These are phyloP conservation scores for Metopolophium dirhodum DNA, from an alignment of 1,140 invertebrate species.

Conservation along the genomic window DNA sequence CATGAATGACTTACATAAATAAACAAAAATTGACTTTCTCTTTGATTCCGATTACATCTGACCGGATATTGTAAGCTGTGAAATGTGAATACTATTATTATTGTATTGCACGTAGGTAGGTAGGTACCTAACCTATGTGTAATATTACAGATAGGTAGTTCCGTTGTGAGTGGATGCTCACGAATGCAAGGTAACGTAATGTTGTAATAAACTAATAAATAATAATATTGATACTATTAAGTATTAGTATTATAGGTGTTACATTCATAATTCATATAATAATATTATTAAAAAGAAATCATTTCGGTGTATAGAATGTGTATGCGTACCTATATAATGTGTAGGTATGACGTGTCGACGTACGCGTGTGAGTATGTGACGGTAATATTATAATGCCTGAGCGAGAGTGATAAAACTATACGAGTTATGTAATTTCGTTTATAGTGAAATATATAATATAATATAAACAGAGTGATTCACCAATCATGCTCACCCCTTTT, in stretches of 20 bases:
- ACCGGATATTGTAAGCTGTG: neutral
- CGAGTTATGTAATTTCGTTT: neutral
- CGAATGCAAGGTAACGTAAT: too few relatives aligned
- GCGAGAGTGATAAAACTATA: neutral
- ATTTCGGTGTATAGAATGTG: neutral
- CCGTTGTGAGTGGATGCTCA: too few relatives aligned
- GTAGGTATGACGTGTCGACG: too few relatives aligned
- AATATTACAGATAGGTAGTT: too few relatives aligned
- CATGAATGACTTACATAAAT: slow-evolving; percentile 16
- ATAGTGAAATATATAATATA: too few relatives aligned
- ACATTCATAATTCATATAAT: too few relatives aligned
- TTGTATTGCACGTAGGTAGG: neutral
- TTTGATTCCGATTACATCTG: slow-evolving; percentile 31
- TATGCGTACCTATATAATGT: too few relatives aligned
- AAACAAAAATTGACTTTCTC: slow-evolving; percentile 4
- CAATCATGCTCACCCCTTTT: neutral
- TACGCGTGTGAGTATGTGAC: neutral
- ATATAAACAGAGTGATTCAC: too few relatives aligned
- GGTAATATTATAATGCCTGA: neutral
- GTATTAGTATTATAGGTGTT: too few relatives aligned
- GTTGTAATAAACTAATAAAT: too few relatives aligned
- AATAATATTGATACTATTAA: too few relatives aligned
- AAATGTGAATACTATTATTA: neutral
- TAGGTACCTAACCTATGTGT: too few relatives aligned
- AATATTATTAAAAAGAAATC: neutral